These are phyloP conservation scores for Eledone cirrhosa DNA, from an alignment of 2,888 invertebrate species.

Conservation along the genomic window DNA sequence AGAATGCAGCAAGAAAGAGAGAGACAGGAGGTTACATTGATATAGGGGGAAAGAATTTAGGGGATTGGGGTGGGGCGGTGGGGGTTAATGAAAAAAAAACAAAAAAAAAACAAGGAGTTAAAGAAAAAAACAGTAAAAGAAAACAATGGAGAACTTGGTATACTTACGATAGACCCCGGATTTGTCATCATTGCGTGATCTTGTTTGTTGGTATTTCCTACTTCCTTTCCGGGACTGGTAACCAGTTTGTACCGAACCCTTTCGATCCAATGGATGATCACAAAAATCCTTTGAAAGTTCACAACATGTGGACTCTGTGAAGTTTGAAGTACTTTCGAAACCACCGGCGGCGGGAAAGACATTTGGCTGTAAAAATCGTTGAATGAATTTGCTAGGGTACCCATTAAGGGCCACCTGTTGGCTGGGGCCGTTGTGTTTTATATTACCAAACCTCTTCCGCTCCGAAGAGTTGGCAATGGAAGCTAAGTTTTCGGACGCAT, in stretches of 20 bases:
- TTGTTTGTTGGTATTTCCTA: slow-evolving; percentile 20
- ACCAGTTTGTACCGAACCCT: background rate
- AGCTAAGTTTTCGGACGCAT: slow-evolving; percentile 10
- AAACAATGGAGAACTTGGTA: no score
- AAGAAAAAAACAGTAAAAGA: no score
- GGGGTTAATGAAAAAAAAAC: no score
- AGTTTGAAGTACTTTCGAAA: slow-evolving; percentile 7
- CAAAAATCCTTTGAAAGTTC: slow-evolving; percentile 20
- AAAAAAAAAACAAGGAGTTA: no score
- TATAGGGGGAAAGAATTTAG: no score
- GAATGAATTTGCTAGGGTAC: slow-evolving; percentile 25
- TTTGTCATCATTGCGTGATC: slow-evolving; percentile 22
- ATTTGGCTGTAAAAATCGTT: slow-evolving; percentile 19
- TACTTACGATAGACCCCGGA: slow-evolving; percentile 25
- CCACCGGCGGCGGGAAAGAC: slow-evolving; percentile 13
- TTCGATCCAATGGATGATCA: slow-evolving; percentile 17
- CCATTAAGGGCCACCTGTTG: slow-evolving; percentile 18
- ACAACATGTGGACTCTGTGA: slow-evolving; percentile 18
- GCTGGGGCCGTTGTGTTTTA: slow-evolving; percentile 15
- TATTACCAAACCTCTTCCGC: background rate
- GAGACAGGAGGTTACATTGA: no score
- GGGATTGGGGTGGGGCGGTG: no score
- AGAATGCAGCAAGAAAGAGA: no score
- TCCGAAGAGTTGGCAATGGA: slow-evolving; percentile 3
- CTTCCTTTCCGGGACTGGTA: slow-evolving; percentile 10